Evolutionary conservation across 1,140 invertebrate genomes (phyloP).

Genomic region (Drusus annulatus): DNA sequence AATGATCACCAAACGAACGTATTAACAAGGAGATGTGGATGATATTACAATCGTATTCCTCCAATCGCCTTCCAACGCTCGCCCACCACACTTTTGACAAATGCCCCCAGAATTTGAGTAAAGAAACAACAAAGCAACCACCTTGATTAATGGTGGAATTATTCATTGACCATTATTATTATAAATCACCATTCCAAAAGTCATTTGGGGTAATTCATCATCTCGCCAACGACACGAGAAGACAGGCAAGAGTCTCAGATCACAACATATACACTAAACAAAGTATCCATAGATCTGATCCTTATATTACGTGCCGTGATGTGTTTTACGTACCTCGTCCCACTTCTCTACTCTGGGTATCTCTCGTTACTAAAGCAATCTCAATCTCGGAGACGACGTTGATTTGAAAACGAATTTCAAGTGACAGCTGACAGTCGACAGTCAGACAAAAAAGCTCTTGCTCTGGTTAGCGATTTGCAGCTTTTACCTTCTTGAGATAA

Average conservation of each 20-base stretch:
- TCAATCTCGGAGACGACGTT: too few relatives aligned
- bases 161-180: constrained; percentile 58
- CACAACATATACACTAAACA: not conserved
- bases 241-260: not conserved
- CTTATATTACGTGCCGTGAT: too few relatives aligned
- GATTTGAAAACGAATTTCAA: too few relatives aligned
- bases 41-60: constrained; percentile 10
- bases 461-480: too few relatives aligned
- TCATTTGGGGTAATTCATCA: constrained; percentile 57
- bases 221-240: constrained; percentile 39
- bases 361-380: too few relatives aligned
- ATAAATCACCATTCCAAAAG: constrained; percentile 56
- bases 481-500: too few relatives aligned
- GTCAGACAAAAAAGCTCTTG: too few relatives aligned
- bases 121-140: constrained; percentile 33
- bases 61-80: constrained; percentile 23
- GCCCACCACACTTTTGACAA: constrained; percentile 34
- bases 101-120: constrained; percentile 32
- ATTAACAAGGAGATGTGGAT: constrained; percentile 5
- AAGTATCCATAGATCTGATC: too few relatives aligned
- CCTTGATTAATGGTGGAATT: constrained; percentile 56
- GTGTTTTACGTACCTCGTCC: too few relatives aligned
- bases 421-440: too few relatives aligned
- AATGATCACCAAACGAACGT: not conserved
- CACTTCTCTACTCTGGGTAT: too few relatives aligned